These are phyloP conservation scores for Drosophila carrolli DNA, from an alignment of 1,140 invertebrate species.

Conservation along the genomic window DNA sequence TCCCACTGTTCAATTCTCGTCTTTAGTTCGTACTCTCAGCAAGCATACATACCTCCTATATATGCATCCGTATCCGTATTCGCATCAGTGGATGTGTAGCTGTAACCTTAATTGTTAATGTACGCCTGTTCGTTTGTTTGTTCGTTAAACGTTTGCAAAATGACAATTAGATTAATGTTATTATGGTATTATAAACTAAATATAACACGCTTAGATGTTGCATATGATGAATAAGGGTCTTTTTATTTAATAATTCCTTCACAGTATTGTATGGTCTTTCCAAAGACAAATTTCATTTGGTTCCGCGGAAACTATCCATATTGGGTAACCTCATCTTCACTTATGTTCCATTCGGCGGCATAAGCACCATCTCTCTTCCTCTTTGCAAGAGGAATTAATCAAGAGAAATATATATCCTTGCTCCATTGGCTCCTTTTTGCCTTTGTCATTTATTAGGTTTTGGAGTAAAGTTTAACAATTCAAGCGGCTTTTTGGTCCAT, in stretches of 20 bases:
- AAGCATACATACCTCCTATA: constrained; percentile 62
- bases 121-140: constrained; percentile 51
- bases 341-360: too few relatives aligned
- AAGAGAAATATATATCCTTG: neutral
- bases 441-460: neutral
- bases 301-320: too few relatives aligned
- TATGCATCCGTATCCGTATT: constrained; percentile 50
- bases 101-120: constrained; percentile 46
- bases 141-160: constrained; percentile 74
- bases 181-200: constrained; percentile 76
- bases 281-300: too few relatives aligned
- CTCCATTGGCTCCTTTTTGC: neutral
- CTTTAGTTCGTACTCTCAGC: constrained; percentile 63
- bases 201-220: constrained; percentile 74
- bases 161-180: constrained; percentile 78
- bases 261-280: too few relatives aligned
- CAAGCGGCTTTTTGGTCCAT: constrained; percentile 87
- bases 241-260: constrained; percentile 3
- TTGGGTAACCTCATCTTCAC: too few relatives aligned
- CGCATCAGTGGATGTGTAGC: constrained; percentile 51
- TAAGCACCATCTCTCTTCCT: too few relatives aligned
- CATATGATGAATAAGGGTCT: constrained; percentile 32
- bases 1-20: constrained; percentile 69
- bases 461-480: constrained; percentile 76
- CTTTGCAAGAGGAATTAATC: too few relatives aligned